Evolutionary conservation across 2,888 invertebrate species (phyloP).

Genomic region (Synanthedon formicaeformis): DNA sequence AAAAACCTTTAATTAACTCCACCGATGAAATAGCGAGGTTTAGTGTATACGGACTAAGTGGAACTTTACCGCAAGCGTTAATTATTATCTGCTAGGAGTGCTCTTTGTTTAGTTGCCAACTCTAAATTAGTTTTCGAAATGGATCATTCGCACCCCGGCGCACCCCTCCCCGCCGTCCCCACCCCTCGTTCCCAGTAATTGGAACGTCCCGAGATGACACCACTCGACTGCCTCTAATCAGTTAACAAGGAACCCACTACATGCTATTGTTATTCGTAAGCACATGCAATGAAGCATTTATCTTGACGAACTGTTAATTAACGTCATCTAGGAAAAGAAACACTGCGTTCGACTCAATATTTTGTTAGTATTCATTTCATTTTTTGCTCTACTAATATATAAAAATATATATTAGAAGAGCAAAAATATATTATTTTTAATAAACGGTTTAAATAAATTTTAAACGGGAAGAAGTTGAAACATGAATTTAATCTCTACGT

Average conservation of each 20-base stretch:
- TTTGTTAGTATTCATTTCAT: too few relatives aligned
- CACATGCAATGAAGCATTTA: conserved; percentile 24
- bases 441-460: too few relatives aligned
- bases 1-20: conserved; percentile 50
- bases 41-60: conserved; percentile 62
- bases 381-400: too few relatives aligned
- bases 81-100: conserved; percentile 70
- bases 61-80: conserved; percentile 69
- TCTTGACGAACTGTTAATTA: conserved; percentile 13
- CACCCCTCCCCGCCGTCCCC: conserved; percentile 25
- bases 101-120: conserved; percentile 72
- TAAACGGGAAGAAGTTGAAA: too few relatives aligned
- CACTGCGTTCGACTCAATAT: too few relatives aligned
- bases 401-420: too few relatives aligned
- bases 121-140: conserved; percentile 72
- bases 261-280: conserved; percentile 46
- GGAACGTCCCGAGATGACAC: conserved; percentile 70
- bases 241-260: conserved; percentile 63
- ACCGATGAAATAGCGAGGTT: conserved; percentile 51
- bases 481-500: too few relatives aligned
- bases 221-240: conserved; percentile 65
- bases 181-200: conserved; percentile 53
- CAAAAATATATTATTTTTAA: too few relatives aligned
- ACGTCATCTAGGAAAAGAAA: conserved; percentile 7
- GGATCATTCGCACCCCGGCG: conserved; percentile 66